Conservation (phyloP, 64 coral and sea anemone species). For the Pocillopora verrucosa region DNA sequence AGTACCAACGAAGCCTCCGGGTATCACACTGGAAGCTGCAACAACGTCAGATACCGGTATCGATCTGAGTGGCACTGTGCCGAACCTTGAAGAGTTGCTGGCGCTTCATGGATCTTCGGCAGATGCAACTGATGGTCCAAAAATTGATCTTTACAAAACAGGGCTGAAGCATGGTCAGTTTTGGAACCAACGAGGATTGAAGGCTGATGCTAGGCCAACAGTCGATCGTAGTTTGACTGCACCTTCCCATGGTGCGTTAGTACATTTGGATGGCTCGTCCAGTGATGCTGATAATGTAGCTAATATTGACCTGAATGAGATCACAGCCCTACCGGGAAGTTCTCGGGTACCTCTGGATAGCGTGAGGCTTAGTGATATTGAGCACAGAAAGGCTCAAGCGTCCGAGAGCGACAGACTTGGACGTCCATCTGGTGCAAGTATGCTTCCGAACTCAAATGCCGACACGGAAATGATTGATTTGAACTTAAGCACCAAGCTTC, state of each 20-base stretch:
- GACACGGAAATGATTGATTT: slow-evolving; percentile 64
- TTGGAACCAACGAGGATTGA: neutral
- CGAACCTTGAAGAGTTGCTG: slow-evolving; percentile 5
- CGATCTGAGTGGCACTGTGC: slow-evolving; percentile 36
- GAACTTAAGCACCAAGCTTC: slow-evolving; percentile 52
- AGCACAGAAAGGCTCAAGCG: neutral
- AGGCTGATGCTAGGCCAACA: neutral
- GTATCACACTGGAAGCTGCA: neutral
- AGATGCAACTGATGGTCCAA: neutral
- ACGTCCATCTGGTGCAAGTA: neutral
- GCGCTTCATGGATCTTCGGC: slow-evolving; percentile 20
- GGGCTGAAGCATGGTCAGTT: neutral
- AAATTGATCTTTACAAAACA: neutral
- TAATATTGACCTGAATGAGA: neutral
- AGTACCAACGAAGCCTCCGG: neutral
- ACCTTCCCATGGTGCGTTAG: neutral
- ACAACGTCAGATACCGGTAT: neutral
- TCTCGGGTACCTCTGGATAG: neutral
- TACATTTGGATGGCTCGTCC: neutral
- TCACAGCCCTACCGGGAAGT: neutral
- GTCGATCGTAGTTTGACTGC: neutral
- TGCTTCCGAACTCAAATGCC: neutral
- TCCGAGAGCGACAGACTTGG: neutral
- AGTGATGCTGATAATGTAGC: neutral
- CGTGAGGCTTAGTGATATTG: neutral